Conservation (phyloP, 1,140 invertebrate species). For the Periplaneta americana region DNA sequence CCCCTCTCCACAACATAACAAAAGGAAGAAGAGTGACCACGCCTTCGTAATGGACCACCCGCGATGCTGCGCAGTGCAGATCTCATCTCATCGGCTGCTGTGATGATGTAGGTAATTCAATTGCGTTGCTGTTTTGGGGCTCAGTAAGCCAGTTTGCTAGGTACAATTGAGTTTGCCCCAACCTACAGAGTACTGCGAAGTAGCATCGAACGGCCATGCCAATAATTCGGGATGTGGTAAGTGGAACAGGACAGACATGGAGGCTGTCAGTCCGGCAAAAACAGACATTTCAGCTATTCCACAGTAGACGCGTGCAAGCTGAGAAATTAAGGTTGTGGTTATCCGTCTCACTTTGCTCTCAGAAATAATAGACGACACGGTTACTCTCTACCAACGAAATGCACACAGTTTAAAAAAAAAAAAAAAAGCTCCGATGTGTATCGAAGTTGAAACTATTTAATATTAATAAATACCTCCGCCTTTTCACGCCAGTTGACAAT, state of each 20-base stretch:
- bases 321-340: neutral
- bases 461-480: too few relatives aligned
- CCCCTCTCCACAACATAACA: neutral
- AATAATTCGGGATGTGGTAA: neutral
- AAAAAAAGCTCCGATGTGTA: too few relatives aligned
- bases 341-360: too few relatives aligned
- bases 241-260: neutral
- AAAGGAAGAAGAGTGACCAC: neutral
- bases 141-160: neutral
- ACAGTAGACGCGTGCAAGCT: neutral
- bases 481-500: too few relatives aligned
- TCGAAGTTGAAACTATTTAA: neutral
- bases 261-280: neutral
- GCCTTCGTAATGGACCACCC: neutral
- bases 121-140: neutral
- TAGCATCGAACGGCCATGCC: neutral
- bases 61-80: neutral
- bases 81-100: neutral
- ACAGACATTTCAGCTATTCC: too few relatives aligned
- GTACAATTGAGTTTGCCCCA: neutral
- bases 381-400: neutral
- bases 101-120: neutral
- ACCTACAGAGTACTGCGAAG: neutral
- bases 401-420: neutral
- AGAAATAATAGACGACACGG: neutral